These are phyloP conservation scores for Orius laevigatus DNA, from an alignment of 1,140 invertebrate genomes.

Conservation along the genomic window DNA sequence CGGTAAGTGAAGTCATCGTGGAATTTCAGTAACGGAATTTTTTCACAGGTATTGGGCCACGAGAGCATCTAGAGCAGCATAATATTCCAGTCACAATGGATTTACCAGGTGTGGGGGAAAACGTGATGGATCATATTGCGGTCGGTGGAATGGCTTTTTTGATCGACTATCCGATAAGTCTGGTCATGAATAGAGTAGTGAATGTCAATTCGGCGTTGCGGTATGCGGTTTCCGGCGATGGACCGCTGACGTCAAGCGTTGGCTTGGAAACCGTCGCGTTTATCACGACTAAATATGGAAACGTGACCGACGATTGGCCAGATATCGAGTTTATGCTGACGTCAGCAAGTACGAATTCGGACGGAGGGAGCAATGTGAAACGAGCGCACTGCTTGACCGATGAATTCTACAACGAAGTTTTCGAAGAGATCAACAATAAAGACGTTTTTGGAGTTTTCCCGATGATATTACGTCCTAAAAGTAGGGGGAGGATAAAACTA, in stretches of 20 bases:
- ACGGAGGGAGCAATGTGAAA: slow-evolving; percentile 49
- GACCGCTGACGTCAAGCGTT: slow-evolving; percentile 64
- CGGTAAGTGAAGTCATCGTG: slow-evolving; percentile 35
- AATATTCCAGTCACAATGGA: slow-evolving; percentile 38
- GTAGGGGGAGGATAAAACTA: slow-evolving; percentile 59
- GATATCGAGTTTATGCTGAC: slow-evolving; percentile 82
- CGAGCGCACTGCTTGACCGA: slow-evolving; percentile 60
- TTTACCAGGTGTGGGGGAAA: slow-evolving; percentile 59
- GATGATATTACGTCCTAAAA: slow-evolving; percentile 74
- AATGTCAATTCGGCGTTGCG: slow-evolving; percentile 58
- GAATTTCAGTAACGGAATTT: background rate
- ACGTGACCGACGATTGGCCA: slow-evolving; percentile 67
- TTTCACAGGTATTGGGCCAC: slow-evolving; percentile 43
- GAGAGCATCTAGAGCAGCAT: slow-evolving; percentile 33
- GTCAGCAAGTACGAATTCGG: slow-evolving; percentile 58
- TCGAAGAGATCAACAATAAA: slow-evolving; percentile 44
- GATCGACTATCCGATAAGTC: slow-evolving; percentile 60
- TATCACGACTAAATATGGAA: slow-evolving; percentile 72
- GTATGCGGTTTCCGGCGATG: slow-evolving; percentile 60
- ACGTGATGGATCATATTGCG: slow-evolving; percentile 70
- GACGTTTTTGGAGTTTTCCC: slow-evolving; percentile 67
- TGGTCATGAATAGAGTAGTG: slow-evolving; percentile 55
- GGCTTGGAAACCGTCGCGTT: slow-evolving; percentile 72
- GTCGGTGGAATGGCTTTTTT: slow-evolving; percentile 60
- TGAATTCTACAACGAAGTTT: slow-evolving; percentile 61